Evolutionary conservation across 2,113 vertebrate species (phyloP).

Genomic region (Elaphurus davidianus): DNA sequence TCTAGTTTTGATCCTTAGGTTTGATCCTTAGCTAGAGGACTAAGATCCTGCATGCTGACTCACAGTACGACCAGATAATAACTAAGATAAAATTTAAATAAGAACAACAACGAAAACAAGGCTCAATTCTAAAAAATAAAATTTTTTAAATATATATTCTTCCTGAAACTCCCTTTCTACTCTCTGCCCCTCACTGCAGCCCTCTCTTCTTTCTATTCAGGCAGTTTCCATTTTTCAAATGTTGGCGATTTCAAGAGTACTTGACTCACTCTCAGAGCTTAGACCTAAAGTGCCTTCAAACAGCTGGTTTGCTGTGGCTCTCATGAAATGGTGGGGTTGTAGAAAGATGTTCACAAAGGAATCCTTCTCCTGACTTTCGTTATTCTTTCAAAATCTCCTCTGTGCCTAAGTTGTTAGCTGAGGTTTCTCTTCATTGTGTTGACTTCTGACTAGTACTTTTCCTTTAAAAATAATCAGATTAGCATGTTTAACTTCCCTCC

Average conservation of each 20-base stretch:
- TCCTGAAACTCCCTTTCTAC: not conserved
- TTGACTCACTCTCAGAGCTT: not conserved
- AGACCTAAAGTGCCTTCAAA: not conserved
- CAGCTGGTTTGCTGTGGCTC: not conserved
- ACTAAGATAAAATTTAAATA: not conserved
- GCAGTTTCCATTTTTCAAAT: not conserved
- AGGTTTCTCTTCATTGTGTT: not conserved
- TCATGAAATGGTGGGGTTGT: not conserved
- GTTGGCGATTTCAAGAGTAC: not conserved
- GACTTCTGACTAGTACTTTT: not conserved
- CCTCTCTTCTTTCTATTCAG: not conserved
- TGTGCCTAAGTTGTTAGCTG: not conserved
- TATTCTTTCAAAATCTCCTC: not conserved
- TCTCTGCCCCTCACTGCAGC: not conserved
- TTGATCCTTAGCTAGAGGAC: not conserved
- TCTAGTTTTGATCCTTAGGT: not conserved
- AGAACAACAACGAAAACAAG: not conserved
- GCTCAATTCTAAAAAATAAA: not conserved
- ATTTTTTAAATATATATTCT: not conserved
- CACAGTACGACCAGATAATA: not conserved
- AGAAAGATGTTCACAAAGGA: not conserved
- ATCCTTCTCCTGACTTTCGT: not conserved
- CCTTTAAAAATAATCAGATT: not conserved
- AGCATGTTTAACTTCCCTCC: not conserved
- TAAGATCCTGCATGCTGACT: not conserved